Evolutionary conservation across 1,140 invertebrate genomes (phyloP).

Genomic region (Lordiphosa collinella): DNA sequence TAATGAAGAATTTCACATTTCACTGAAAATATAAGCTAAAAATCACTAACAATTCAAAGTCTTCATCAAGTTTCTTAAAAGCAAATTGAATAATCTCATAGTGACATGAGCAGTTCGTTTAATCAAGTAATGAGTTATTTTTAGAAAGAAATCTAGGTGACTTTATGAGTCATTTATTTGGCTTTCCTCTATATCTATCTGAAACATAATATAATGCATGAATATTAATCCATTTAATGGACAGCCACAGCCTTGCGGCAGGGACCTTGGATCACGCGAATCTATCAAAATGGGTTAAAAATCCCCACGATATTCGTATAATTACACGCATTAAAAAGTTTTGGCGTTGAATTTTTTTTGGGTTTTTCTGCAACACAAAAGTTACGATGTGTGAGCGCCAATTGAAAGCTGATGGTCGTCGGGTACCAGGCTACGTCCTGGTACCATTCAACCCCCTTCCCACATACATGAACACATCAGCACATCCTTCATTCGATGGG

Average conservation of each 20-base stretch:
- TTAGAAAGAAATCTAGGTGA: too few species aligned
- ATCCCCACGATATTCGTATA: slow-evolving; percentile 11
- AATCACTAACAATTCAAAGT: too few species aligned
- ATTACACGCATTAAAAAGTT: slow-evolving; percentile 64
- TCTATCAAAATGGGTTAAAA: slow-evolving; percentile 15
- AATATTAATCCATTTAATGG: too few species aligned
- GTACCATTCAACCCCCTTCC: slow-evolving; percentile 27
- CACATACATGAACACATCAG: slow-evolving; percentile 37
- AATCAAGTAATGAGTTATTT: too few species aligned
- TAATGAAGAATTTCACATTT: too few species aligned
- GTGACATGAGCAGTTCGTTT: too few species aligned
- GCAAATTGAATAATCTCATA: too few species aligned
- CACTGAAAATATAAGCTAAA: too few species aligned
- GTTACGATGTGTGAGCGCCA: slow-evolving; percentile 72
- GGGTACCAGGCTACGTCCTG: slow-evolving; percentile 32
- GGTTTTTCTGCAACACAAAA: slow-evolving; percentile 19
- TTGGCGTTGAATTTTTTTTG: slow-evolving; percentile 16
- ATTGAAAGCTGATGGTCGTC: slow-evolving; percentile 48
- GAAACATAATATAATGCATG: too few species aligned
- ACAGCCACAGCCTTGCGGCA: slow-evolving; percentile 18
- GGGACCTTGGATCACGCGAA: slow-evolving; percentile 64
- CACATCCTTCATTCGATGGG: slow-evolving; percentile 5
- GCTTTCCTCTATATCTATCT: too few species aligned
- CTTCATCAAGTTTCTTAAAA: too few species aligned
- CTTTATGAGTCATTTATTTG: too few species aligned